phyloP scores from a whole-genome alignment of 2,888 invertebrate genomes.

The Drosophila colorata region DNA sequence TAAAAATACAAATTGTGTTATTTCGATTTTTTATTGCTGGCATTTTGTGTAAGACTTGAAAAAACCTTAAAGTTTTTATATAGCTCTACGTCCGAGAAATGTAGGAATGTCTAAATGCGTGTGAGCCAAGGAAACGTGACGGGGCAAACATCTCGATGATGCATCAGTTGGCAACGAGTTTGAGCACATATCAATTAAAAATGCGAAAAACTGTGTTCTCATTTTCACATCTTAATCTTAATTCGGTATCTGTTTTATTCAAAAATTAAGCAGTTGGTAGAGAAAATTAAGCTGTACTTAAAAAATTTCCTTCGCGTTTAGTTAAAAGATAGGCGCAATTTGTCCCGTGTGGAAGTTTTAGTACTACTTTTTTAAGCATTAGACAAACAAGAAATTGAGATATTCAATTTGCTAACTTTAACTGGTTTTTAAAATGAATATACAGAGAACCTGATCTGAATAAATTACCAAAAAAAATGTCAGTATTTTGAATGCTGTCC shows the following conservation, averaged over 20 bases:
- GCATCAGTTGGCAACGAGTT: slow-evolving; percentile 50
- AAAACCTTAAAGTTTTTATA: slow-evolving; percentile 47
- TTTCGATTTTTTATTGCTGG: slow-evolving; percentile 66
- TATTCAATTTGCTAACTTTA: too few species aligned
- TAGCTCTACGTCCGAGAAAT: slow-evolving; percentile 44
- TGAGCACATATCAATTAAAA: slow-evolving; percentile 41
- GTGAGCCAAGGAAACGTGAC: slow-evolving; percentile 59
- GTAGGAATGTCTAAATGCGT: slow-evolving; percentile 30
- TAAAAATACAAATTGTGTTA: slow-evolving; percentile 66
- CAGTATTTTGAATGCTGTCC: too few species aligned
- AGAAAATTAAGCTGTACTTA: too few species aligned
- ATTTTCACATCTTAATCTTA: not conserved
- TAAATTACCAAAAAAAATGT: too few species aligned
- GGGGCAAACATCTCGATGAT: slow-evolving; percentile 26
- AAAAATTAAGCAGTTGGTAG: too few species aligned
- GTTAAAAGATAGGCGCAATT: too few species aligned
- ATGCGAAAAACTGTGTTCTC: slow-evolving; percentile 7
- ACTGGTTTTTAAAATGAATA: too few species aligned
- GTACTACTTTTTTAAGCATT: too few species aligned
- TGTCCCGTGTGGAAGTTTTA: too few species aligned
- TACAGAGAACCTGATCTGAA: too few species aligned
- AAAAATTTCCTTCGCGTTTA: too few species aligned
- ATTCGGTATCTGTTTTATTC: not conserved
- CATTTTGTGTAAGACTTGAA: slow-evolving; percentile 26
- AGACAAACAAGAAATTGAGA: too few species aligned